phyloP scores from a whole-genome alignment of 1,140 invertebrate species.

The Riptortus pedestris region DNA sequence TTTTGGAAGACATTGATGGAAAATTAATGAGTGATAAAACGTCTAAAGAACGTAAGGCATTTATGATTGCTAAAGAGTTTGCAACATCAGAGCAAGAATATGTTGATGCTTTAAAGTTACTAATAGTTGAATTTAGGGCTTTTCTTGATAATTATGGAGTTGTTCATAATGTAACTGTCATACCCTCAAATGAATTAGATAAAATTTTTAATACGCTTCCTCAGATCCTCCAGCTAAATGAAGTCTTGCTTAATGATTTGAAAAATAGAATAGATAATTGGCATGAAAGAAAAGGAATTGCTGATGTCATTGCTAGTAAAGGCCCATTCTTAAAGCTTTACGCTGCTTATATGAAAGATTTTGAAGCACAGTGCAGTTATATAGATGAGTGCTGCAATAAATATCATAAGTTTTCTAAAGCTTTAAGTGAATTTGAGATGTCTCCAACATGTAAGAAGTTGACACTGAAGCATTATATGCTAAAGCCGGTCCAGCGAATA shows the following conservation, averaged over 20 bases:
- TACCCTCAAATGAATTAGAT: slow-evolving; percentile 43
- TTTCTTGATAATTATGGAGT: slow-evolving; percentile 41
- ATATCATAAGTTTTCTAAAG: slow-evolving; percentile 49
- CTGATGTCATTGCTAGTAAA: slow-evolving; percentile 65
- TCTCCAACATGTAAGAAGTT: slow-evolving; percentile 51
- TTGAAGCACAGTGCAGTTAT: slow-evolving; percentile 49
- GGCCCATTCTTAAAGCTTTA: slow-evolving; percentile 67
- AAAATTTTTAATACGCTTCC: slow-evolving; percentile 50
- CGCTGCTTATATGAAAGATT: slow-evolving; percentile 59
- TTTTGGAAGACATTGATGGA: background rate
- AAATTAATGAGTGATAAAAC: background rate
- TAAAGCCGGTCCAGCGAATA: slow-evolving; percentile 65
- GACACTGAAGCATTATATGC: slow-evolving; percentile 58
- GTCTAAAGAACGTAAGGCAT: slow-evolving; percentile 39
- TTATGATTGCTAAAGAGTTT: slow-evolving; percentile 55
- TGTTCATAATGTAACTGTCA: slow-evolving; percentile 40
- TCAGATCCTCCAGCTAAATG: slow-evolving; percentile 49
- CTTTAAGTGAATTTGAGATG: slow-evolving; percentile 56
- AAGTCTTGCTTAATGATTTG: slow-evolving; percentile 54
- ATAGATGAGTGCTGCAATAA: slow-evolving; percentile 52
- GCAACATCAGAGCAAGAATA: slow-evolving; percentile 58
- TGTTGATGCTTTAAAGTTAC: slow-evolving; percentile 55
- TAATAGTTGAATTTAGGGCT: slow-evolving; percentile 54
- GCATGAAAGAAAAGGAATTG: slow-evolving; percentile 48
- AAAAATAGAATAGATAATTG: slow-evolving; percentile 51